Evolutionary conservation across 1,140 invertebrate genomes (phyloP).

Genomic region (Cataglyphis hispanica): DNA sequence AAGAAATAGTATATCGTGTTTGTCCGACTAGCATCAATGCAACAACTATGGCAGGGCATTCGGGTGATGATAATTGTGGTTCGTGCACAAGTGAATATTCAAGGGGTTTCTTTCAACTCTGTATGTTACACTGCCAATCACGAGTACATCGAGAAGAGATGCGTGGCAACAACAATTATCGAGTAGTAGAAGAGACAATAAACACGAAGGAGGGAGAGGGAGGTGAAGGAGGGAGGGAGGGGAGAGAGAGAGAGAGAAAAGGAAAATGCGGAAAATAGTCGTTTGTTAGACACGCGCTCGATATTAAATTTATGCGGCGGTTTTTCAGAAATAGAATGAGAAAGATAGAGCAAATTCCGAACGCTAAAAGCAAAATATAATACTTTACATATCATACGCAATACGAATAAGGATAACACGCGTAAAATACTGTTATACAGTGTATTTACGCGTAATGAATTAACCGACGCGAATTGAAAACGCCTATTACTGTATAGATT

Average conservation of each 20-base stretch:
- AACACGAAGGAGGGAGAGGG: not conserved
- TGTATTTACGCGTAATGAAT: conserved; percentile 15
- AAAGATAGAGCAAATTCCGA: not conserved
- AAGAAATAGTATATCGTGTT: conserved; percentile 33
- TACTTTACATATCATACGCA: not conserved
- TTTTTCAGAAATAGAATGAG: conserved; percentile 1
- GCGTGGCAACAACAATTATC: conserved; percentile 50
- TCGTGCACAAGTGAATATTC: conserved; percentile 60
- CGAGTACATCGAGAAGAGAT: conserved; percentile 24
- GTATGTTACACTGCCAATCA: conserved; percentile 22
- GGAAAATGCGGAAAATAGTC: not conserved
- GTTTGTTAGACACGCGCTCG: conserved; percentile 5
- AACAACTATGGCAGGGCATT: conserved; percentile 55
- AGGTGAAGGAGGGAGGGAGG: not conserved
- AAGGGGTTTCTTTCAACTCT: conserved; percentile 61
- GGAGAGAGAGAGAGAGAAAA: not conserved
- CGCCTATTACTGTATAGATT: too few relatives aligned
- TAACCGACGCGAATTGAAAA: conserved; percentile 14
- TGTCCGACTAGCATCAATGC: conserved; percentile 53
- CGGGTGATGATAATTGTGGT: conserved; percentile 44
- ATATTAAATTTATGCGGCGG: conserved; percentile 8
- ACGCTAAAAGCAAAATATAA: not conserved
- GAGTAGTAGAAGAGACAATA: conserved; percentile 23
- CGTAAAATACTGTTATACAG: not conserved
- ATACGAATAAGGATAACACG: conserved; percentile 25